Evolutionary conservation across 2,888 invertebrate genomes (phyloP).

Genomic region (Agapostemon virescens): DNA sequence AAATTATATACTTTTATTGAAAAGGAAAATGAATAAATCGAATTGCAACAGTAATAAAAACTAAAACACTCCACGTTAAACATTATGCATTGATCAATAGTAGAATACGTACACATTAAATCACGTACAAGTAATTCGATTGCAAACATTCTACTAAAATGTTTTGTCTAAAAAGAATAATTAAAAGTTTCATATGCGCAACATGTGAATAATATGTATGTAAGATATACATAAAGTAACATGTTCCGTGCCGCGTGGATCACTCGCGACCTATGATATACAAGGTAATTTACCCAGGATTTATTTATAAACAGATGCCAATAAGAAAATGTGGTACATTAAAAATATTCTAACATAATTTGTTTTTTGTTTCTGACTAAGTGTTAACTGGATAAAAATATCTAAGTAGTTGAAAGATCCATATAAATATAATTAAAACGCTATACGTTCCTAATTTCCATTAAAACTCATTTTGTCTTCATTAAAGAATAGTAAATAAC

Average conservation of each 20-base stretch:
- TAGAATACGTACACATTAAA: constrained; percentile 3
- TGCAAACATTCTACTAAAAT: constrained; percentile 17
- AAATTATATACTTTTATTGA: not conserved
- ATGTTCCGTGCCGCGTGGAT: not conserved
- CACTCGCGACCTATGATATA: not conserved
- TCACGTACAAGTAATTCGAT: constrained; percentile 20
- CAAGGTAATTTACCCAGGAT: not conserved
- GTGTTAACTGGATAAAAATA: not conserved
- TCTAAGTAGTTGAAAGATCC: not conserved
- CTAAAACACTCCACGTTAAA: not conserved
- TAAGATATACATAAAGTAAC: not conserved
- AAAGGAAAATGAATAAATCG: not conserved
- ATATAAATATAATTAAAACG: not conserved
- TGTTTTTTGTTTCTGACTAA: not conserved
- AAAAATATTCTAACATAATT: not conserved
- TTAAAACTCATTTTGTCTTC: not conserved
- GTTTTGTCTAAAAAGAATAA: constrained; percentile 4
- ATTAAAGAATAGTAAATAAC: not conserved
- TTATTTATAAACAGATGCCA: not conserved
- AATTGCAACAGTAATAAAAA: not conserved
- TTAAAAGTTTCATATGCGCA: not conserved
- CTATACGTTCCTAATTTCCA: not conserved
- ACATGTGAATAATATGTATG: not conserved
- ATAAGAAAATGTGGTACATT: not conserved
- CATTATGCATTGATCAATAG: not conserved